Conservation (phyloP, 1,140 invertebrate genomes). For the Drosophila pseudoananassae region DNA sequence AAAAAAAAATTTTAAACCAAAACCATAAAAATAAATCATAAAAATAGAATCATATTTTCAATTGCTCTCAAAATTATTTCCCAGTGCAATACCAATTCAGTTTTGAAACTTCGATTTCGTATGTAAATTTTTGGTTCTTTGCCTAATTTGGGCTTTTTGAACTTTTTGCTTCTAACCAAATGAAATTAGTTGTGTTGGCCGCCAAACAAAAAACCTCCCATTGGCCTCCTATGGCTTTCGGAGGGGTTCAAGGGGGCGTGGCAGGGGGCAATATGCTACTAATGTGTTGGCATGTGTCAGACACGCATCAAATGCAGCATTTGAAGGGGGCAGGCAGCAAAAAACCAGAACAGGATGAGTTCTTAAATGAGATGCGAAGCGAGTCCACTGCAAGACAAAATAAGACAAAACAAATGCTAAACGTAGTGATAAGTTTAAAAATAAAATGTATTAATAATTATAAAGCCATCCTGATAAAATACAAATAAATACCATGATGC, state of each 20-base stretch:
- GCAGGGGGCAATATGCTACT: constrained; percentile 36
- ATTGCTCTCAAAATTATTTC: no score
- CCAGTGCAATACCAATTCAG: constrained; percentile 10
- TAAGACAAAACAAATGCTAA: neutral
- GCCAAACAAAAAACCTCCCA: constrained; percentile 20
- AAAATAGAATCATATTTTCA: no score
- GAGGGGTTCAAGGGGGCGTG: constrained; percentile 23
- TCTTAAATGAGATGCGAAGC: constrained; percentile 16
- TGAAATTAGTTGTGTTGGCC: constrained; percentile 34
- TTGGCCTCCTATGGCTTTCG: neutral
- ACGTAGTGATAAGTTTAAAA: neutral
- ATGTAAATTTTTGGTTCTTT: constrained; percentile 62
- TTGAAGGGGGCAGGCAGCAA: constrained; percentile 10
- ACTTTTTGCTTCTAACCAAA: constrained; percentile 49
- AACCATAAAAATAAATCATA: no score
- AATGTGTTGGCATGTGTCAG: constrained; percentile 78
- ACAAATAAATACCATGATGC: no score
- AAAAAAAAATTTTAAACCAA: no score
- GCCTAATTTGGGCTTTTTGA: constrained; percentile 58
- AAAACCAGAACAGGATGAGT: constrained; percentile 12
- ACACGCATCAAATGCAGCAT: constrained; percentile 68
- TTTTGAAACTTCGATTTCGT: constrained; percentile 48
- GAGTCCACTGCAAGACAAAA: neutral
- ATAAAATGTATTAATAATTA: neutral
- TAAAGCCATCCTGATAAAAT: no score